phyloP scores from a whole-genome alignment of 1,140 invertebrate species.

The Zophobas atratus region DNA sequence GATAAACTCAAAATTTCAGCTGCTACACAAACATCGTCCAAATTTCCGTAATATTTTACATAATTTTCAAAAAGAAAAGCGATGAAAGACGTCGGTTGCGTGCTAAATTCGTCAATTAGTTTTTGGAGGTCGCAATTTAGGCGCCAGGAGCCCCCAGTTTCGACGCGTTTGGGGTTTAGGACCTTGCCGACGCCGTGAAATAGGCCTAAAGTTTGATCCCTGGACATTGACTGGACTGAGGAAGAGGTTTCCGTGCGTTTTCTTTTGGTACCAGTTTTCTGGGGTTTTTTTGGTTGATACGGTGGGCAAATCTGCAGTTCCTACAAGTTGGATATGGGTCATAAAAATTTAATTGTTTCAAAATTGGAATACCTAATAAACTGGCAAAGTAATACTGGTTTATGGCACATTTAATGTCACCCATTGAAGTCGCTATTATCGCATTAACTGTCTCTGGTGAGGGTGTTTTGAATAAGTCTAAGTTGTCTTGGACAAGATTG shows the following conservation, averaged over 20 bases:
- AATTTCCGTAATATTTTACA: slow-evolving; percentile 76
- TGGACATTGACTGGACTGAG: slow-evolving; percentile 71
- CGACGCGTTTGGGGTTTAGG: slow-evolving; percentile 81
- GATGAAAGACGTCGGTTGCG: slow-evolving; percentile 75
- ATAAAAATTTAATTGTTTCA: slow-evolving; percentile 1
- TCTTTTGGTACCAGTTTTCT: slow-evolving; percentile 63
- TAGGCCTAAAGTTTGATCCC: slow-evolving; percentile 79
- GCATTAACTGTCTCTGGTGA: slow-evolving; percentile 74
- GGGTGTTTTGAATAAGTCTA: slow-evolving; percentile 71
- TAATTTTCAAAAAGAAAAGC: slow-evolving; percentile 84
- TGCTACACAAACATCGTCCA: slow-evolving; percentile 72
- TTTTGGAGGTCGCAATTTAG: slow-evolving; percentile 77
- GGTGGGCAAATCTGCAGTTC: slow-evolving; percentile 49
- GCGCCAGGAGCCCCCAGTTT: slow-evolving; percentile 59
- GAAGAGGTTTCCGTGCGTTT: slow-evolving; percentile 53
- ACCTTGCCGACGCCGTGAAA: slow-evolving; percentile 83
- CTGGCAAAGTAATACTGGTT: slow-evolving; percentile 81
- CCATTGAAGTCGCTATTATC: slow-evolving; percentile 77
- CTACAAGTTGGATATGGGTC: slow-evolving; percentile 51
- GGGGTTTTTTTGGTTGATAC: slow-evolving; percentile 62
- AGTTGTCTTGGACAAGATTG: slow-evolving; percentile 70
- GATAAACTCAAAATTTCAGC: slow-evolving; percentile 75
- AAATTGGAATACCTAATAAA: slow-evolving; percentile 72
- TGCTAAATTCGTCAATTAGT: slow-evolving; percentile 76
- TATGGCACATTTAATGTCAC: slow-evolving; percentile 80